These are phyloP conservation scores for Pelosia muscerda DNA, from an alignment of 2,888 invertebrate species.

Conservation along the genomic window DNA sequence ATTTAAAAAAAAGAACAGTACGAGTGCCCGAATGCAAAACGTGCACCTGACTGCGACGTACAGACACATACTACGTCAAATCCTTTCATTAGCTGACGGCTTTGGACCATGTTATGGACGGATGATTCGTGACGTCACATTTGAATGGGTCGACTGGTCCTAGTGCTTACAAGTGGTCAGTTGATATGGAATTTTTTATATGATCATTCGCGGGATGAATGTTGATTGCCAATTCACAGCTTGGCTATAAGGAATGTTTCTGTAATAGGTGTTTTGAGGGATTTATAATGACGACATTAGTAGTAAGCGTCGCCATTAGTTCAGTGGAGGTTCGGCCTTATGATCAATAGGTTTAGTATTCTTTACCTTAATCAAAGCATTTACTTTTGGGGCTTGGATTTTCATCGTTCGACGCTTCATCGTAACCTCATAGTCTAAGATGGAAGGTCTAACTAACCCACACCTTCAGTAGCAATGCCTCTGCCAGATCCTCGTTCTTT, in stretches of 20 bases:
- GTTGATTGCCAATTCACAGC: slow-evolving; percentile 3
- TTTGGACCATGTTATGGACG: slow-evolving; percentile 53
- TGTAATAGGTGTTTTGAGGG: too few species aligned
- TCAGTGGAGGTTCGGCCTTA: too few species aligned
- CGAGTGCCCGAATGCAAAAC: slow-evolving; percentile 21
- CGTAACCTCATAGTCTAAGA: too few species aligned
- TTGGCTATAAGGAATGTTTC: background rate
- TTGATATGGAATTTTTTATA: slow-evolving; percentile 30
- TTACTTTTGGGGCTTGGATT: too few species aligned
- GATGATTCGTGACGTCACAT: slow-evolving; percentile 49
- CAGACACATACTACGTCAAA: slow-evolving; percentile 55
- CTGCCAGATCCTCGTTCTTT: too few species aligned
- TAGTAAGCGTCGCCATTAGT: too few species aligned
- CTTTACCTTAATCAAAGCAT: too few species aligned
- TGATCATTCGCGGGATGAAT: background rate
- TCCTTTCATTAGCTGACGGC: slow-evolving; percentile 34
- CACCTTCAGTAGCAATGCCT: too few species aligned
- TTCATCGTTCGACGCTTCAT: too few species aligned
- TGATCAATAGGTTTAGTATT: too few species aligned
- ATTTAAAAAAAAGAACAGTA: background rate
- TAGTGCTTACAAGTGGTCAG: slow-evolving; percentile 30
- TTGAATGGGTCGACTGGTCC: slow-evolving; percentile 38
- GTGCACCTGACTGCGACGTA: slow-evolving; percentile 49
- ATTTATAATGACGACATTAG: too few species aligned
- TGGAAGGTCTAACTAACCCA: too few species aligned